Conservation (phyloP, 1,140 invertebrate species). For the Drosophila pseudoananassae region DNA sequence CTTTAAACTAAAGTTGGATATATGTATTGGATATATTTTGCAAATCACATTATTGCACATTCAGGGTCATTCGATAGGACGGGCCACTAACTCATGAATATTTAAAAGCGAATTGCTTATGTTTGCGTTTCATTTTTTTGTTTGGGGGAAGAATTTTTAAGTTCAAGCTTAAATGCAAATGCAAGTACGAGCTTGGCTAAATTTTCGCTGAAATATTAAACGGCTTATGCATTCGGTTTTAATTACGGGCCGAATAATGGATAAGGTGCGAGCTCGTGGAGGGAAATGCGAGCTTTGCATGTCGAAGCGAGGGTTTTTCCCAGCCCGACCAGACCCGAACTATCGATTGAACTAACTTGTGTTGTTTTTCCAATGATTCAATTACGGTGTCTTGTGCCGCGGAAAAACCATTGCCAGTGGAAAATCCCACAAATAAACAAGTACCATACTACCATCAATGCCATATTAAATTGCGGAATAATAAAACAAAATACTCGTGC, state of each 20-base stretch:
- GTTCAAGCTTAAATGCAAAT: conserved; percentile 7
- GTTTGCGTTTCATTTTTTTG: conserved; percentile 52
- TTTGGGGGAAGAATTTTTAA: background rate
- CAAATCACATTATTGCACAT: conserved; percentile 68
- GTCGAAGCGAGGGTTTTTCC: conserved; percentile 41
- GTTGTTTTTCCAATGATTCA: conserved; percentile 72
- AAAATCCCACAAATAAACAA: conserved; percentile 45
- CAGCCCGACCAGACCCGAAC: background rate
- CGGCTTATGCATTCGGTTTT: conserved; percentile 56
- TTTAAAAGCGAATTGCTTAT: conserved; percentile 72
- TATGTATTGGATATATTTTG: too few relatives aligned
- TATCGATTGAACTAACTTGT: conserved; percentile 40
- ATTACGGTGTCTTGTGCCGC: conserved; percentile 50
- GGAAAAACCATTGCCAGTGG: conserved; percentile 25
- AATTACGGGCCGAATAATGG: conserved; percentile 49
- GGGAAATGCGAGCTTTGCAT: conserved; percentile 46
- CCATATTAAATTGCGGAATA: conserved; percentile 33
- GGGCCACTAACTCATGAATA: conserved; percentile 61
- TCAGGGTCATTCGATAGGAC: conserved; percentile 55
- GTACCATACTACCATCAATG: background rate
- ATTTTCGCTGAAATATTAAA: conserved; percentile 46
- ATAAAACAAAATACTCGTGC: conserved; percentile 43
- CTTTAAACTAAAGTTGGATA: conserved; percentile 16
- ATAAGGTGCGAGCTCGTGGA: conserved; percentile 39
- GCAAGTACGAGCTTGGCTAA: conserved; percentile 11